Conservation (phyloP, 2,888 invertebrate genomes). For the Drosophila testacea region DNA sequence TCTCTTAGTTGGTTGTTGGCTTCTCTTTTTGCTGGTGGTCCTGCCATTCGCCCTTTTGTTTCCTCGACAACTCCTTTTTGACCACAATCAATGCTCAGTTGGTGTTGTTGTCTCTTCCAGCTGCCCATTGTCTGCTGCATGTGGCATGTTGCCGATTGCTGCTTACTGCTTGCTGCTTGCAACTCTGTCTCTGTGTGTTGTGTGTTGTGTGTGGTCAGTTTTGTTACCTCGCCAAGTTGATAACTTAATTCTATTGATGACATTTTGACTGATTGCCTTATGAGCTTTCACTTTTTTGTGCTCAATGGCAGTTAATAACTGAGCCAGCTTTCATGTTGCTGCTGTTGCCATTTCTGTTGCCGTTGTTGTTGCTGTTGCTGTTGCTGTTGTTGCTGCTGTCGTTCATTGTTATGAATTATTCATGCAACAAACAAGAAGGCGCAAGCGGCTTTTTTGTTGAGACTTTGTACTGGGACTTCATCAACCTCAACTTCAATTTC, state of each 20-base stretch:
- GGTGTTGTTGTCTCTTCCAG: conserved; percentile 16
- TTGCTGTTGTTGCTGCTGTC: conserved; percentile 44
- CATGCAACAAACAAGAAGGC: conserved; percentile 72
- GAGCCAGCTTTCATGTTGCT: conserved; percentile 56
- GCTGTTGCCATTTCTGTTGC: conserved; percentile 16
- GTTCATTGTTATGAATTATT: conserved; percentile 72
- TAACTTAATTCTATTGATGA: conserved; percentile 83
- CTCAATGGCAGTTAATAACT: conserved; percentile 69
- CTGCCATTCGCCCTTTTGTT: conserved; percentile 66
- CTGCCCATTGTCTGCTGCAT: conserved; percentile 46
- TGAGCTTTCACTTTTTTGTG: conserved; percentile 79
- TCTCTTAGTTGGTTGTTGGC: conserved; percentile 12
- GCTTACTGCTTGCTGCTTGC: conserved; percentile 10
- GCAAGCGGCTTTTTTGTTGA: conserved; percentile 40
- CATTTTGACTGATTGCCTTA: conserved; percentile 81
- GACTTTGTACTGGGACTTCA: conserved; percentile 53
- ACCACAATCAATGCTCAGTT: conserved; percentile 71
- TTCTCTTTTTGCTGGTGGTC: conserved; percentile 62
- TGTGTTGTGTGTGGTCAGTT: conserved; percentile 73
- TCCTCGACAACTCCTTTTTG: conserved; percentile 64
- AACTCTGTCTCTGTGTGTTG: conserved; percentile 31
- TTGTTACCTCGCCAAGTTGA: conserved; percentile 66
- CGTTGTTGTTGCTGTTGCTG: conserved; percentile 16
- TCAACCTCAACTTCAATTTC: conserved; percentile 47
- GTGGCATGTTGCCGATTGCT: conserved; percentile 22